A percentile compares a stretch with the other conserved stretches of the same genome.
phyloP scores from a whole-genome alignment of 2,797 vertebrate genomes.

The Thaleichthys pacificus region DNA sequence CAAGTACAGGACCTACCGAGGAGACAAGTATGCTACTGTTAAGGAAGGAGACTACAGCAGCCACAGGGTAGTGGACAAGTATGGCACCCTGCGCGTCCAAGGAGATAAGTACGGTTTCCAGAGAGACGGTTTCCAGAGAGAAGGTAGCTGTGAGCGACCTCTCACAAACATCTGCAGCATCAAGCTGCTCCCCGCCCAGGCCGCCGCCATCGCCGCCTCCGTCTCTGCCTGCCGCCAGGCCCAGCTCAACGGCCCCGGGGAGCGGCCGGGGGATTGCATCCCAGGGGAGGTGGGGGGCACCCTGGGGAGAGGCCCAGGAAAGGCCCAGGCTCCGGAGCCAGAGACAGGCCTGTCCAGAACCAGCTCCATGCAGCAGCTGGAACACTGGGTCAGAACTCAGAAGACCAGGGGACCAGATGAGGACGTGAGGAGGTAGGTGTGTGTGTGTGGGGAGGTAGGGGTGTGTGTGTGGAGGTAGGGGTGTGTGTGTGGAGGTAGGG shows the following conservation, averaged over 20 bases:
- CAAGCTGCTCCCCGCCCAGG: conserved; percentile 79
- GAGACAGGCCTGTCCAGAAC: conserved; percentile 82
- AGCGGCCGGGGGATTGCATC: conserved; percentile 54
- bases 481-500: too few relatives aligned
- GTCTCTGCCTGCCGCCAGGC: conserved; percentile 74
- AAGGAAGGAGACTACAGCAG: conserved; percentile 42
- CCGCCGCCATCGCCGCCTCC: conserved; percentile 61
- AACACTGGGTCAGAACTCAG: conserved; percentile 88
- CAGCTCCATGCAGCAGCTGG: conserved; percentile 88
- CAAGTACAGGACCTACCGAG: conserved; percentile 50
- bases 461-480: too few relatives aligned
- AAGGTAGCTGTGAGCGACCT: conserved; percentile 26
- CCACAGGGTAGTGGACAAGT: conserved; percentile 55
- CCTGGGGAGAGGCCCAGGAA: conserved; percentile 14
- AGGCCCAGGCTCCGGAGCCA: conserved; percentile 61
- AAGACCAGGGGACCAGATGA: conserved; percentile 80
- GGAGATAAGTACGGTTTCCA: conserved; percentile 77
- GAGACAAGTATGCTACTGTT: conserved; percentile 4
- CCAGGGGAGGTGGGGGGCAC: conserved; percentile 62
- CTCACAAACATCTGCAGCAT: conserved; percentile 87
- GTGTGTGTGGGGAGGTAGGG: neutral
- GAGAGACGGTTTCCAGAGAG: conserved; percentile 75
- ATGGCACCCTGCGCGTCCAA: conserved; percentile 41
- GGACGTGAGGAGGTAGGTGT: conserved; percentile 81
- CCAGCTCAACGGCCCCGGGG: conserved; percentile 74